Evolutionary conservation across 1,140 invertebrate species (phyloP).

Genomic region (Neodiprion pinetum): DNA sequence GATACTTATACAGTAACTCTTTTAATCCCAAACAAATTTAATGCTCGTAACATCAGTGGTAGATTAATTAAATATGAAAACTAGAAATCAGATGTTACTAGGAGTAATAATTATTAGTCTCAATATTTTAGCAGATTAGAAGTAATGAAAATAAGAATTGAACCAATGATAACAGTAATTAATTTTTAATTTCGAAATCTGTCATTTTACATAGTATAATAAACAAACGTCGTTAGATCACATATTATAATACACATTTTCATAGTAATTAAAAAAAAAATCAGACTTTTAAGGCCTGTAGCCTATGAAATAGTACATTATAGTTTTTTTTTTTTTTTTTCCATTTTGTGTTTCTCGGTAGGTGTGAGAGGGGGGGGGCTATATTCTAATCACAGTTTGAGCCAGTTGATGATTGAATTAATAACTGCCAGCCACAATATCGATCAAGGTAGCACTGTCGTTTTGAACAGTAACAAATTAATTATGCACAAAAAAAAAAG

Average conservation of each 20-base stretch:
- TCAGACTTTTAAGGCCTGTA: constrained; percentile 61
- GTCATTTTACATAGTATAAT: constrained; percentile 58
- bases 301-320: constrained; percentile 52
- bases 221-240: constrained; percentile 57
- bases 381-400: constrained; percentile 46
- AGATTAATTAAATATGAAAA: constrained; percentile 6
- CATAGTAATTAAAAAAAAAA: constrained; percentile 57
- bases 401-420: constrained; percentile 33
- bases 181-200: constrained; percentile 62
- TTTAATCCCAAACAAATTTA: too few species aligned
- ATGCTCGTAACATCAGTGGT: constrained; percentile 12
- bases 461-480: constrained; percentile 15
- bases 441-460: constrained; percentile 24
- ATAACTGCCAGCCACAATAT: constrained; percentile 35
- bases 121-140: constrained; percentile 18
- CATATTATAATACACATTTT: constrained; percentile 60
- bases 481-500: constrained; percentile 18
- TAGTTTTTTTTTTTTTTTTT: constrained; percentile 26
- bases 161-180: constrained; percentile 55
- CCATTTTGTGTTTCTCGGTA: constrained; percentile 11
- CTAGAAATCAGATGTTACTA: constrained; percentile 1
- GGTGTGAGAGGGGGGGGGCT: constrained; percentile 37
- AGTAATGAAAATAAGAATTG: constrained; percentile 27
- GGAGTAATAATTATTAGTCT: constrained; percentile 2
- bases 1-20: too few species aligned